Evolutionary conservation across 1,140 invertebrate species (phyloP).

Genomic region (Musca domestica): DNA sequence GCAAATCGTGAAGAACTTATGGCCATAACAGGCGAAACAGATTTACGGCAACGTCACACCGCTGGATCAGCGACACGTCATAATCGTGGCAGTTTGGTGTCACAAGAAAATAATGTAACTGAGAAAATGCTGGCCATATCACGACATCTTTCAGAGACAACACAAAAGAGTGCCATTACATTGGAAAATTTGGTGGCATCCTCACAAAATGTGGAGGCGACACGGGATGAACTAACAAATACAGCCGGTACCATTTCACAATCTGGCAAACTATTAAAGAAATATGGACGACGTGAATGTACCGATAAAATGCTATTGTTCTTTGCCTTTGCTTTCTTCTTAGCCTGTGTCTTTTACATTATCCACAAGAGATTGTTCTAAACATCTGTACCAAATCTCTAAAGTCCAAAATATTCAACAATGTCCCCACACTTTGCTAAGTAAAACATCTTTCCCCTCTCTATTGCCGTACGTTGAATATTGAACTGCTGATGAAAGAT

Average conservation of each 20-base stretch:
- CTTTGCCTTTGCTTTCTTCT: conserved; percentile 88
- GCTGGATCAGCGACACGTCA: conserved; percentile 31
- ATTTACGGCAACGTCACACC: conserved; percentile 57
- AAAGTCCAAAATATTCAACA: not conserved
- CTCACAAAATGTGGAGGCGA: conserved; percentile 66
- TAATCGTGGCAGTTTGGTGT: conserved; percentile 45
- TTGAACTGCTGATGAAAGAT: too few species aligned
- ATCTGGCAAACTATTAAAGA: conserved; percentile 86
- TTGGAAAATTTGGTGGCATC: conserved; percentile 75
- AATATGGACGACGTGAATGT: conserved; percentile 89
- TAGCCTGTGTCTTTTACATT: conserved; percentile 88
- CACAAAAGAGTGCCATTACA: conserved; percentile 80
- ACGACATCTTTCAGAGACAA: conserved; percentile 79
- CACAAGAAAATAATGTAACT: conserved; percentile 64
- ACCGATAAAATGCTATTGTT: conserved; percentile 92
- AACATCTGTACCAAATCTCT: not conserved
- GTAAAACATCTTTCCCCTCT: too few species aligned
- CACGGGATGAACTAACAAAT: conserved; percentile 79
- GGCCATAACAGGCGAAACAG: conserved; percentile 59
- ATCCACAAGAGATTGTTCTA: conserved; percentile 85
- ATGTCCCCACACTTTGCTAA: too few species aligned
- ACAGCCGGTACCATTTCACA: conserved; percentile 84
- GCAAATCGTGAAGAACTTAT: conserved; percentile 67
- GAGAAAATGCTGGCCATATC: conserved; percentile 82
- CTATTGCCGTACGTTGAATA: too few species aligned